These are phyloP conservation scores for Chromoteleia sp. DNA, from an alignment of 2,888 invertebrate species.

Conservation along the genomic window DNA sequence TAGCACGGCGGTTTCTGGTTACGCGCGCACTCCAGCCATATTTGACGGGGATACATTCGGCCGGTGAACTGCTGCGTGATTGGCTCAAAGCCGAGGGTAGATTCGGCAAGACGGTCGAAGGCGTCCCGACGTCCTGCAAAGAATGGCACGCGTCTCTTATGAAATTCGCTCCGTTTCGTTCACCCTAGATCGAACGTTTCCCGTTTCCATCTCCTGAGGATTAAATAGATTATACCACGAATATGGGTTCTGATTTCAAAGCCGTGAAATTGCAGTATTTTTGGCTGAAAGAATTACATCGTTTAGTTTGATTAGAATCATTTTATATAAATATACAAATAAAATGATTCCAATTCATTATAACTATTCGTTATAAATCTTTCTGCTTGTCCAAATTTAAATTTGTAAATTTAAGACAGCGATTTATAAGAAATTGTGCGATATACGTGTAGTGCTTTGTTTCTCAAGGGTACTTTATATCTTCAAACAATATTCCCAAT, in stretches of 20 bases:
- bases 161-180: slow-evolving; percentile 46
- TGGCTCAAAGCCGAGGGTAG: slow-evolving; percentile 65
- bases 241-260: neutral
- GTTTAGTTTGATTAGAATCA: no score
- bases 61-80: slow-evolving; percentile 62
- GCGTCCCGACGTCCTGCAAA: slow-evolving; percentile 80
- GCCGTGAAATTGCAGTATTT: neutral
- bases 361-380: no score
- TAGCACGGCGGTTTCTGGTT: slow-evolving; percentile 72
- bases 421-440: no score
- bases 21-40: slow-evolving; percentile 80
- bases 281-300: no score
- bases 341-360: no score
- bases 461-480: no score
- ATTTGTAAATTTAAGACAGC: no score
- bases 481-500: no score
- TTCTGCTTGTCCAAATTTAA: no score
- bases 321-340: no score
- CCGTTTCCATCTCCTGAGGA: slow-evolving; percentile 8
- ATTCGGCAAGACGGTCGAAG: slow-evolving; percentile 69
- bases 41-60: slow-evolving; percentile 76
- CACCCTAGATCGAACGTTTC: slow-evolving; percentile 11
- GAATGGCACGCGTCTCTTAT: slow-evolving; percentile 82
- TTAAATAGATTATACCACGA: slow-evolving; percentile 16
- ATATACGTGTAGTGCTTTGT: no score